These are phyloP conservation scores for Urophycis tenuis DNA, from an alignment of 2,797 vertebrate species.

Conservation along the genomic window DNA sequence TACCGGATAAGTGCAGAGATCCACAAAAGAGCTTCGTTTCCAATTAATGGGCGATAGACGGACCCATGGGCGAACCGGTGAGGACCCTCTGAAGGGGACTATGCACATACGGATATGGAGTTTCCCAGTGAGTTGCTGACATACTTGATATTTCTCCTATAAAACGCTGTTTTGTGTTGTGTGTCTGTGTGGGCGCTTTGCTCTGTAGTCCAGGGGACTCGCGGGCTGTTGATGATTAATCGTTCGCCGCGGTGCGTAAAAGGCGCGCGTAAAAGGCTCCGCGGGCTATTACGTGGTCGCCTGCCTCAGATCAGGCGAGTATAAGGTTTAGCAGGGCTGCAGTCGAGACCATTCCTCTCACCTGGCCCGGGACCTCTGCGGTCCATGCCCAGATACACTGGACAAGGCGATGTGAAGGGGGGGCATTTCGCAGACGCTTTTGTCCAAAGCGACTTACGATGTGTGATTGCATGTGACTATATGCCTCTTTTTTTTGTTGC, in stretches of 20 bases:
- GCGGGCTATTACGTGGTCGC: slow-evolving; percentile 33
- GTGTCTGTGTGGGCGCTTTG: neutral
- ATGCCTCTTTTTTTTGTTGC: neutral
- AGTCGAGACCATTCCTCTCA: neutral
- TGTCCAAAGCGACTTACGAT: too few relatives aligned
- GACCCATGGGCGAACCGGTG: slow-evolving; percentile 63
- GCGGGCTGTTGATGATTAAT: slow-evolving; percentile 49
- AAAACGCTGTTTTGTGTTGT: neutral
- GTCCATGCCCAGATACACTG: too few relatives aligned
- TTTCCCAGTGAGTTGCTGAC: slow-evolving; percentile 71
- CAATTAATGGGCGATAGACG: slow-evolving; percentile 75
- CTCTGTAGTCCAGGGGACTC: neutral
- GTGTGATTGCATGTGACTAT: neutral
- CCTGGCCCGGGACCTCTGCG: too few relatives aligned
- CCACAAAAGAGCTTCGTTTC: slow-evolving; percentile 72
- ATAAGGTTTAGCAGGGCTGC: neutral
- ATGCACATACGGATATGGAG: slow-evolving; percentile 70
- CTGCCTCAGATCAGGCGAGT: neutral
- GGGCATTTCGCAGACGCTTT: too few relatives aligned
- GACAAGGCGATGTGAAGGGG: too few relatives aligned
- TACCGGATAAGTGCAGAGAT: slow-evolving; percentile 76
- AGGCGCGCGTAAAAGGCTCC: slow-evolving; percentile 47
- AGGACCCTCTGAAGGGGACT: slow-evolving; percentile 58
- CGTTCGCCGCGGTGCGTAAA: slow-evolving; percentile 47
- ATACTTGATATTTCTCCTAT: slow-evolving; percentile 40